These are phyloP conservation scores for Agrochola lota DNA, from an alignment of 2,888 invertebrate genomes.

Conservation along the genomic window DNA sequence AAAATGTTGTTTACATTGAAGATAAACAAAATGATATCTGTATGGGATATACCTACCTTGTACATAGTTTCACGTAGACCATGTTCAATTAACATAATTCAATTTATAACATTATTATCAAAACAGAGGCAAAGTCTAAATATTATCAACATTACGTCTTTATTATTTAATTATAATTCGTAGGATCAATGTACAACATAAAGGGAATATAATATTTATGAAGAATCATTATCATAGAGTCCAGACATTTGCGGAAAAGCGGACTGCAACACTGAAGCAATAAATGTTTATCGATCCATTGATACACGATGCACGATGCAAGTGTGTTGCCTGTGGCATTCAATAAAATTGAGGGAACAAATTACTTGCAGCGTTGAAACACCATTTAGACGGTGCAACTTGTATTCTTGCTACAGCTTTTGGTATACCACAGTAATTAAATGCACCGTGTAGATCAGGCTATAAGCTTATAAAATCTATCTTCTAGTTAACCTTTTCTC, in stretches of 20 bases:
- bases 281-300: slow-evolving; percentile 1
- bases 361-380: too few relatives aligned
- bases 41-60: slow-evolving; percentile 32
- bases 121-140: slow-evolving; percentile 17
- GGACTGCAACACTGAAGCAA: not conserved
- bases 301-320: not conserved
- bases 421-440: not conserved
- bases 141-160: slow-evolving; percentile 14
- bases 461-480: not conserved
- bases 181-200: not conserved
- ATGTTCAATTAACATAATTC: slow-evolving; percentile 49
- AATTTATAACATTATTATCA: slow-evolving; percentile 30
- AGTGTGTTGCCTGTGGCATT: not conserved
- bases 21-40: slow-evolving; percentile 33
- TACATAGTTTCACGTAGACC: slow-evolving; percentile 46
- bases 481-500: not conserved
- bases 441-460: not conserved
- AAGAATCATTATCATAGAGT: not conserved
- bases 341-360: not conserved
- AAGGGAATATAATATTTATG: not conserved
- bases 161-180: not conserved
- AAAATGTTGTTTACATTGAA: slow-evolving; percentile 47
- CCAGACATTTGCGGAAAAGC: not conserved
- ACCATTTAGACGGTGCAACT: not conserved
- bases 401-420: too few relatives aligned